Base-by-base conservation (phyloP, 1,140 invertebrate genomes). In the Drosophila trapezifrons region DNA sequence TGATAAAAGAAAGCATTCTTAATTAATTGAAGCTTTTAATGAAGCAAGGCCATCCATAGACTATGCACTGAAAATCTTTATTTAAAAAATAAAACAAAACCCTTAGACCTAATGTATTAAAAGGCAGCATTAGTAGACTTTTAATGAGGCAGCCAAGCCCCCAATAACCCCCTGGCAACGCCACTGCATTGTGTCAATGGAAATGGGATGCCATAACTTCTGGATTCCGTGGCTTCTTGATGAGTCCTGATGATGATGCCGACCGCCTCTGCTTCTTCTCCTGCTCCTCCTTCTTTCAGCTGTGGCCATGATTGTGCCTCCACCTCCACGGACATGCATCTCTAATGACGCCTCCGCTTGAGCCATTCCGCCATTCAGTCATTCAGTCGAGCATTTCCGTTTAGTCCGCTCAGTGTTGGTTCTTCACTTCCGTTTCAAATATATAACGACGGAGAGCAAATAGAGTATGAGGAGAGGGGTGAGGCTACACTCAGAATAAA, bases 391-490 rank as follows among this genome's bases (percentile, higher is more conserved):
- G 45, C 83, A 83, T 66, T 83, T 86, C 82, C 82, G 82, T 60
- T 75, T 47, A 60, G 75, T 45, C 56, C 59, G 51, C 52, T 78
- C 71, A 45, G 51, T 57, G 60, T 37, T 63, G 47, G 64, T 63
- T 75, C 72, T 78, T 82, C 67, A 83, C 86, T 83, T 86, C 83
- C 84, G 83, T 76, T 86, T 86, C 79, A 69, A 86, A 79, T 86
- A 76, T 71, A 82, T 70, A 82, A 78, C 83, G 75, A 51, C 57
- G 63, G 43, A 47, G 62, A 37, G 83, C 67, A 85, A 55, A 74
- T 49, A 66, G 20, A 51, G 20, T 5, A 2, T 38, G 13, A 38
- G 15, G 4, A 5, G 5, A 38, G 37, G 37, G 15, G 15, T 38
- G 6, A 15, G 6, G 15, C 0, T n/a, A 37, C 51, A 54, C 51